Conservation (phyloP, 1,140 invertebrate genomes). For the Streblospio benedicti region DNA sequence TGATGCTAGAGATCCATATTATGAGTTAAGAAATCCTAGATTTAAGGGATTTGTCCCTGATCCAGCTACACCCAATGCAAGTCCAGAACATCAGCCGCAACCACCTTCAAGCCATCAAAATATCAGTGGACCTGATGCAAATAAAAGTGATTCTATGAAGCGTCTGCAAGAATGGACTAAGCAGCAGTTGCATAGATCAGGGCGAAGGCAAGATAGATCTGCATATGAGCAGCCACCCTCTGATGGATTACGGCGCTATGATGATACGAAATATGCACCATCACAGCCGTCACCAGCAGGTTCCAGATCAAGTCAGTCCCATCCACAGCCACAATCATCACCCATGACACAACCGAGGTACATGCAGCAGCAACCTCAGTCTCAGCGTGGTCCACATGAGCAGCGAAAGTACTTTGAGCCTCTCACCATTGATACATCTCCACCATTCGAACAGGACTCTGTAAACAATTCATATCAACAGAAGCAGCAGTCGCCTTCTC, state of each 20-base stretch:
- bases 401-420: background rate
- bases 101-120: too few species aligned
- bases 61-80: too few species aligned
- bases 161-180: constrained; percentile 4
- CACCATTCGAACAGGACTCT: too few species aligned
- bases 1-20: too few species aligned
- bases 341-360: background rate
- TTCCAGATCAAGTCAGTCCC: background rate
- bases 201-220: constrained; percentile 3
- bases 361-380: background rate
- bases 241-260: too few species aligned
- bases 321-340: background rate
- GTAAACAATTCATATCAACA: background rate
- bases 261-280: too few species aligned
- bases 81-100: too few species aligned
- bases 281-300: too few species aligned
- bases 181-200: constrained; percentile 6
- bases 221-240: too few species aligned
- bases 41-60: too few species aligned
- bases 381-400: background rate
- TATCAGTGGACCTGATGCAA: too few species aligned
- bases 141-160: background rate
- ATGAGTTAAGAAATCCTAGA: too few species aligned
- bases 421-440: background rate
- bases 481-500: background rate